Percentiles rank a stretch among this genome's conserved stretches.
These are phyloP conservation scores for Branchellion lobata DNA, from an alignment of 2,888 invertebrate genomes.

Conservation along the genomic window DNA sequence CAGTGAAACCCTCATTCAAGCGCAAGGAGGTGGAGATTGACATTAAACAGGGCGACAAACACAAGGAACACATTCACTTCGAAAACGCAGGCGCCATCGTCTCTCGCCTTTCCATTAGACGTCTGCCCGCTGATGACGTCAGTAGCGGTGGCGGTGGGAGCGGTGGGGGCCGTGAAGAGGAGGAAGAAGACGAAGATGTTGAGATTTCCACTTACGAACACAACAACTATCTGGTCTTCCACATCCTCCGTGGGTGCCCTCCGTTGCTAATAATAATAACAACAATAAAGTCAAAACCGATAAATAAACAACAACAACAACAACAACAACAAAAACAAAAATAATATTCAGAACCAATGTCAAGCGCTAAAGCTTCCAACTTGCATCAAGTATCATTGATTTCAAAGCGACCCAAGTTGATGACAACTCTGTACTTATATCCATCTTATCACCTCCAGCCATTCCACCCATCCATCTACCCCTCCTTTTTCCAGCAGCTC, in stretches of 20 bases:
- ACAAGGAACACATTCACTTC: constrained; percentile 25
- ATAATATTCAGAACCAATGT: not conserved
- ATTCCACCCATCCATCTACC: not conserved
- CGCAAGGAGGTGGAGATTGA: not conserved
- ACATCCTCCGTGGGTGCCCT: not conserved
- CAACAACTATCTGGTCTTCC: constrained; percentile 15
- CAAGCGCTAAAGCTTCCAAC: no score
- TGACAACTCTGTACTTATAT: no score
- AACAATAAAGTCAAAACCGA: not conserved
- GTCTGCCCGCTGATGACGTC: not conserved
- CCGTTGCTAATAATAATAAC: not conserved
- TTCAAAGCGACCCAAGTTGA: no score
- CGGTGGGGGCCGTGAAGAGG: not conserved
- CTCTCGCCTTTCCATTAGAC: constrained; percentile 16
- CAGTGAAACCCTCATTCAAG: constrained; percentile 29
- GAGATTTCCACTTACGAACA: not conserved
- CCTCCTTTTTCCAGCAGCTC: not conserved
- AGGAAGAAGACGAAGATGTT: not conserved
- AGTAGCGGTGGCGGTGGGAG: not conserved
- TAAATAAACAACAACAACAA: no score
- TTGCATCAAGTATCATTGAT: no score
- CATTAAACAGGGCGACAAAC: not conserved
- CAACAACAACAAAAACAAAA: no score
- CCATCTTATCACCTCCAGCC: not conserved
- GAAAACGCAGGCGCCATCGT: not conserved